These are phyloP conservation scores for Drosophila meridionalis DNA, from an alignment of 2,888 invertebrate genomes.

Conservation along the genomic window DNA sequence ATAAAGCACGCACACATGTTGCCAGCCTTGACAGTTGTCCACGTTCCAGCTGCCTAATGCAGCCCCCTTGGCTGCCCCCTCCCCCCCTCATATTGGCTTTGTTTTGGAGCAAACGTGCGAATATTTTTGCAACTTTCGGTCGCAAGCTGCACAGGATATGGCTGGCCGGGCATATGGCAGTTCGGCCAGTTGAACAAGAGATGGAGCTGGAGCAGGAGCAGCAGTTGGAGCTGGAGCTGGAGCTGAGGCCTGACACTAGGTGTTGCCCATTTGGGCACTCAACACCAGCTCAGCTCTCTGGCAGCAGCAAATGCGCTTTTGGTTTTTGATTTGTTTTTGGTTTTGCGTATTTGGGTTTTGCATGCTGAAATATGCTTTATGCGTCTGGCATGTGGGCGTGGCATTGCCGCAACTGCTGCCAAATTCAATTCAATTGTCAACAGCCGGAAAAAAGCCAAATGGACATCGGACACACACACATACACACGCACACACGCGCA, in stretches of 20 bases:
- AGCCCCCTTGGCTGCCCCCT: slow-evolving; percentile 5
- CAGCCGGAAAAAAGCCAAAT: slow-evolving; percentile 48
- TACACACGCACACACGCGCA: slow-evolving; percentile 4
- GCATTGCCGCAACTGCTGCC: slow-evolving; percentile 50
- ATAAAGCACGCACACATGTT: slow-evolving; percentile 61
- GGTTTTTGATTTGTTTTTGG: slow-evolving; percentile 51
- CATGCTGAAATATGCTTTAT: slow-evolving; percentile 77
- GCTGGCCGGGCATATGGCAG: slow-evolving; percentile 60
- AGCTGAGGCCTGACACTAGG: slow-evolving; percentile 39
- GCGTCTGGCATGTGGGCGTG: slow-evolving; percentile 68
- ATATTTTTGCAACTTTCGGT: slow-evolving; percentile 78
- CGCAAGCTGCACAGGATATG: slow-evolving; percentile 74
- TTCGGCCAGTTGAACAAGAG: not conserved
- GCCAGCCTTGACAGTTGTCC: slow-evolving; percentile 19
- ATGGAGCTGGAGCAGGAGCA: slow-evolving; percentile 6
- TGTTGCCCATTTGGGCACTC: slow-evolving; percentile 36
- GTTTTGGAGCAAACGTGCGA: slow-evolving; percentile 74
- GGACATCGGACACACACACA: slow-evolving; percentile 21
- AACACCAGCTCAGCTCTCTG: slow-evolving; percentile 1
- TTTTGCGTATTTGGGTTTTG: slow-evolving; percentile 46
- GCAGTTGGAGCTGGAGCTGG: slow-evolving; percentile 6
- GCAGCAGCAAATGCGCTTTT: slow-evolving; percentile 45
- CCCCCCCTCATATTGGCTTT: slow-evolving; percentile 42
- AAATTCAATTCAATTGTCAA: slow-evolving; percentile 81
- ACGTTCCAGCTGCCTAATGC: not conserved